Percentiles rank a stretch among this genome's conserved stretches.
Conservation (phyloP, 2,113 vertebrate species). For the Ia io region DNA sequence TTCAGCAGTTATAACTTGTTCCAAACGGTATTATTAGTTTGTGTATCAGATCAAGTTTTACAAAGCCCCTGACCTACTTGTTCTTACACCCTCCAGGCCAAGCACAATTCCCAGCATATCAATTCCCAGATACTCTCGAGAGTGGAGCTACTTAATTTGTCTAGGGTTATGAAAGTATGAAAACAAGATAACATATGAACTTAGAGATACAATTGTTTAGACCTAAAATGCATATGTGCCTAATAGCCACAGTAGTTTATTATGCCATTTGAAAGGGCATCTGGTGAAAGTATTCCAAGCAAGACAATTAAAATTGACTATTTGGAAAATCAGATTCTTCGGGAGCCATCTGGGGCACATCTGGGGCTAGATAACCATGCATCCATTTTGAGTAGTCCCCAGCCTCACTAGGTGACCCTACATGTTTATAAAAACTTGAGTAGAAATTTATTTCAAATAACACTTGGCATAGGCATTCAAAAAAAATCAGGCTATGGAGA, state of each 20-base stretch:
- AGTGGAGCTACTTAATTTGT: neutral
- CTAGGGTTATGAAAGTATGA: neutral
- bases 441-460: neutral
- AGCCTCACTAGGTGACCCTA: neutral
- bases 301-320: neutral
- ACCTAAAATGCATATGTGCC: neutral
- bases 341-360: neutral
- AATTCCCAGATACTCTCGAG: neutral
- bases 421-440: conserved; percentile 7
- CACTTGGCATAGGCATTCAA: neutral
- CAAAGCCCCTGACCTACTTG: neutral
- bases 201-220: neutral
- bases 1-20: neutral
- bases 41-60: neutral
- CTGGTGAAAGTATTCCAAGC: neutral
- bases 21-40: neutral
- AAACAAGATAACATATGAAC: neutral
- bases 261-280: neutral
- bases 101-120: neutral
- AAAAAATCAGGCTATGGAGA: neutral
- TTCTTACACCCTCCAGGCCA: neutral
- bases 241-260: neutral
- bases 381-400: neutral
- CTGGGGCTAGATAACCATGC: neutral
- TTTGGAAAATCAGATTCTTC: conserved; percentile 20